Base-by-base conservation (phyloP, 2,888 invertebrate genomes). In the Zelleria hepariella region DNA sequence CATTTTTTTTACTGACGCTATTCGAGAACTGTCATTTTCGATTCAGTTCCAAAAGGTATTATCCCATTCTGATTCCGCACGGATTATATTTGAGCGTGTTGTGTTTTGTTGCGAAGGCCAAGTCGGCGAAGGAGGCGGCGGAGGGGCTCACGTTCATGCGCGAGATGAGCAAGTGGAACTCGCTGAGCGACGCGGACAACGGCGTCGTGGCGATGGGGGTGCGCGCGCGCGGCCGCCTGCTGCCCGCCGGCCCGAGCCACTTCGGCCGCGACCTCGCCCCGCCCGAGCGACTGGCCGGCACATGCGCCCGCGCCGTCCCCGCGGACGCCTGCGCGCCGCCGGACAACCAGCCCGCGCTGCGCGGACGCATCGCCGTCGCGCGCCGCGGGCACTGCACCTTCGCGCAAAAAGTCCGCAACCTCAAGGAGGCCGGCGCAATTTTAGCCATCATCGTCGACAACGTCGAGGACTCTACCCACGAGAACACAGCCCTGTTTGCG, bases 91-190 rank as follows among this genome's bases (percentile, higher is more conserved):
- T 10, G 32, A 32, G 10, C 32, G 32, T 58, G 27, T 51, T 65
- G 63, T 67, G 6, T 15, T 49, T 49, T 49, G 49, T 49, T 49
- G 2, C 78, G 15, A 68, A 97, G 96, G 98, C 98, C 2, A 93
- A 93, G 72, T 93, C 95, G 8, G 88, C 94, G 0, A 93, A 94
- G 67, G 95, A 97, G 74, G 98, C 96, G 0, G 95, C 97, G 68
- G 96, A 98, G 83, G 98, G 99, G 0, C 86, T 97, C 42, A 90
- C 95, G 15, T 98, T 99, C 77, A 98, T 99, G 97, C 95, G 96
- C 72, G 98, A 99, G 85, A 98, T 99, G 96, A 92, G 97, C 1
- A 96, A 97, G 74, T 87, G 97, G 66, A 96, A 96, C 58, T 94
- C 95, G 67, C 82, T 93, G 62, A 92, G 95, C 72, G 93, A 93